Conservation (phyloP, 2,888 invertebrate species). For the Agrochola lychnidis region DNA sequence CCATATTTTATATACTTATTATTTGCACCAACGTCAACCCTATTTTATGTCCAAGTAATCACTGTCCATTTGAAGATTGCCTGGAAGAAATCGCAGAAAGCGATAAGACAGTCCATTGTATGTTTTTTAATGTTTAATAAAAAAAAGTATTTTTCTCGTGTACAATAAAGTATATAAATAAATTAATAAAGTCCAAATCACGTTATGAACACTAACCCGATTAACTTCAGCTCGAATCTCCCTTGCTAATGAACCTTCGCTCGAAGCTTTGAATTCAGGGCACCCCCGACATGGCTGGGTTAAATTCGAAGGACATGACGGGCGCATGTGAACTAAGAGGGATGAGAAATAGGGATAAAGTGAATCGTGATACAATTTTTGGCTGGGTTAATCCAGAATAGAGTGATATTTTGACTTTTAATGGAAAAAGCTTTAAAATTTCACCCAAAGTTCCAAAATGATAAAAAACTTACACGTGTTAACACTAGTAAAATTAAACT, state of each 20-base stretch:
- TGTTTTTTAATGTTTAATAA: no score
- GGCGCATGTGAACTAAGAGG: not conserved
- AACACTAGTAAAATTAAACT: slow-evolving; percentile 12
- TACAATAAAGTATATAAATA: no score
- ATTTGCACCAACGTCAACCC: not conserved
- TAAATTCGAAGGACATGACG: not conserved
- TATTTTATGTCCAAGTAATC: not conserved
- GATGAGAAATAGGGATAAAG: not conserved
- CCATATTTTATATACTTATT: no score
- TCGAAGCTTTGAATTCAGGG: not conserved
- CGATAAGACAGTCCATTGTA: not conserved
- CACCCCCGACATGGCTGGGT: not conserved
- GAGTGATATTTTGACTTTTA: not conserved
- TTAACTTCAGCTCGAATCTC: not conserved
- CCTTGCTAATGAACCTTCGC: not conserved
- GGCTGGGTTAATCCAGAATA: not conserved
- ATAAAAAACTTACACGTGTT: not conserved
- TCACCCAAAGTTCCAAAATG: not conserved
- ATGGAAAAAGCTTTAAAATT: not conserved
- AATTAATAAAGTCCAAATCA: not conserved
- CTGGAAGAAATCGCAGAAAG: not conserved
- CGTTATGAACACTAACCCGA: not conserved
- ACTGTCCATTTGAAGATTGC: not conserved
- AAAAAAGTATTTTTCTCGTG: no score
- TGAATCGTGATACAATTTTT: not conserved